Conservation (phyloP, 2,888 invertebrate species). For the Ptycholaimellus sp. region DNA sequence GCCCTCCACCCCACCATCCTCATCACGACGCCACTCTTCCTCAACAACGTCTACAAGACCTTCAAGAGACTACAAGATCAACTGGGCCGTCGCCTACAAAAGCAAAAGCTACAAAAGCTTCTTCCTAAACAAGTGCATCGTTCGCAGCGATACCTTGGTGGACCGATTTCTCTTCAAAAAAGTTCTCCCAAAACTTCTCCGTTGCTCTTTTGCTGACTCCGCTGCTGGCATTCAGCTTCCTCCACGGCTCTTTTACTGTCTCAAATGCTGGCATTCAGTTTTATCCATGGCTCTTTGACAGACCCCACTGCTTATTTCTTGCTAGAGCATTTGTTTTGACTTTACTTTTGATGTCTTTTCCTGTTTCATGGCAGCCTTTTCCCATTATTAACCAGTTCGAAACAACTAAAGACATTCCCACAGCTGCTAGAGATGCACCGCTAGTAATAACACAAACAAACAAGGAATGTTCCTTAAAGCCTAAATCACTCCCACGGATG, state of each 20-base stretch:
- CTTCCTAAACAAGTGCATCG: slow-evolving; percentile 22
- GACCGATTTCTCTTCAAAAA: slow-evolving; percentile 29
- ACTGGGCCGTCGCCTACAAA: slow-evolving; percentile 17
- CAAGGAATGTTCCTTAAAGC: no score
- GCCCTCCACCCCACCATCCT: slow-evolving; percentile 72
- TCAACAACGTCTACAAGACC: slow-evolving; percentile 74
- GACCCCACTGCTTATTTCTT: no score
- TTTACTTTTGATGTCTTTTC: no score
- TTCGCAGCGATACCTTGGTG: slow-evolving; percentile 28
- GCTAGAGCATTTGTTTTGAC: no score
- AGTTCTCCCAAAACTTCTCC: slow-evolving; percentile 8
- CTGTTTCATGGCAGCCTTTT: no score
- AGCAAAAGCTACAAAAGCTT: no score
- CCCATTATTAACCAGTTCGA: no score
- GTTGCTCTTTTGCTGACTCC: neutral
- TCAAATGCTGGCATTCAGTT: slow-evolving; percentile 68
- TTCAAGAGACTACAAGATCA: slow-evolving; percentile 17
- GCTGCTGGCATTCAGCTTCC: slow-evolving; percentile 55
- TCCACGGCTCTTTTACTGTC: slow-evolving; percentile 74
- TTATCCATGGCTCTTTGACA: no score
- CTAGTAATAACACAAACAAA: no score
- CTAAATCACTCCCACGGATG: no score
- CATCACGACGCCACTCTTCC: slow-evolving; percentile 78
- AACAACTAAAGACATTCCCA: no score
- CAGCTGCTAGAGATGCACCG: no score